These are phyloP conservation scores for Neelides folsomi DNA, from an alignment of 2,888 invertebrate species.

Conservation along the genomic window DNA sequence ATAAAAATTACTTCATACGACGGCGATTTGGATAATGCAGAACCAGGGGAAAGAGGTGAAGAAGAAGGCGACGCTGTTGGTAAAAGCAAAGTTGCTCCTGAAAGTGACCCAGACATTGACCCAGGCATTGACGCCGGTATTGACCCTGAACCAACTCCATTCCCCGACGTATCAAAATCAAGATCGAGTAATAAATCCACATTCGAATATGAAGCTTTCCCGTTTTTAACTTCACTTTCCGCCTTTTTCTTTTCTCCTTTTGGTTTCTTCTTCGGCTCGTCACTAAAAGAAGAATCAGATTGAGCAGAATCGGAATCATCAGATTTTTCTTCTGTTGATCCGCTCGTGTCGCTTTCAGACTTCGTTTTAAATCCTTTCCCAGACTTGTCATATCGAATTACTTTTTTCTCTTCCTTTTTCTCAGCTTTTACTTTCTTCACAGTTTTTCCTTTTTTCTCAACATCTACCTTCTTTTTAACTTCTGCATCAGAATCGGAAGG, in stretches of 20 bases:
- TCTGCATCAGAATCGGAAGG: slow-evolving; percentile 23
- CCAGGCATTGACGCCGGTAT: no score
- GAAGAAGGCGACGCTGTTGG: slow-evolving; percentile 6
- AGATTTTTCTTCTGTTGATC: slow-evolving; percentile 31
- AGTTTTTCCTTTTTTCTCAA: slow-evolving; percentile 21
- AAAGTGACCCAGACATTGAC: no score
- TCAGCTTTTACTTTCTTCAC: slow-evolving; percentile 7
- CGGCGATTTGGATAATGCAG: neutral
- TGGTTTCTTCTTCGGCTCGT: slow-evolving; percentile 7
- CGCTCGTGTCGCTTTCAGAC: slow-evolving; percentile 34
- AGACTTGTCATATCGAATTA: slow-evolving; percentile 35
- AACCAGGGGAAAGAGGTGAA: slow-evolving; percentile 1
- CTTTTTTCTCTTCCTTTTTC: slow-evolving; percentile 19
- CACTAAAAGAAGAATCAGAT: neutral
- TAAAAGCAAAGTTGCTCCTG: slow-evolving; percentile 16
- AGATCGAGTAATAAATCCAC: slow-evolving; percentile 26
- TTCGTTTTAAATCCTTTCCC: slow-evolving; percentile 33
- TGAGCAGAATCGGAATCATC: neutral
- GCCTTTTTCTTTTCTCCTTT: slow-evolving; percentile 6
- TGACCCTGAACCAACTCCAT: slow-evolving; percentile 15
- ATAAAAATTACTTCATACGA: no score
- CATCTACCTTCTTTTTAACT: slow-evolving; percentile 30
- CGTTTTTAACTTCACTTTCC: no score
- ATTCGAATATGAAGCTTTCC: slow-evolving; percentile 9
- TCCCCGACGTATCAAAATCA: slow-evolving; percentile 8